phyloP scores from a whole-genome alignment of 2,113 vertebrate species.

The Psittacula cyanocephala region DNA sequence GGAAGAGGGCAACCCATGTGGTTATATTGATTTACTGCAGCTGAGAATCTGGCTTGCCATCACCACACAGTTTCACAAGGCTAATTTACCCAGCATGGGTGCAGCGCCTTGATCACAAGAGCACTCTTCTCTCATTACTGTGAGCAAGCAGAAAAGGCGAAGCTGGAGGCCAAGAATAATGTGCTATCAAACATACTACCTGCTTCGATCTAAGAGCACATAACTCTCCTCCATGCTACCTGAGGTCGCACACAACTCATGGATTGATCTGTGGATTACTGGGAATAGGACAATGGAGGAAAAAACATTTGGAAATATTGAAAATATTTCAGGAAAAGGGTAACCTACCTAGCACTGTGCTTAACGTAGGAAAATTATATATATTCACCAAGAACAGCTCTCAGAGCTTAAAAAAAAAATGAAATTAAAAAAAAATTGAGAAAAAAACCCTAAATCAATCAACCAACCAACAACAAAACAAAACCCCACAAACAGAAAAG shows the following conservation, averaged over 20 bases:
- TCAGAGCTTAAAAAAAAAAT: background rate
- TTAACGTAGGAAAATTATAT: background rate
- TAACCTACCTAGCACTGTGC: background rate
- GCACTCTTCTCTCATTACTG: background rate
- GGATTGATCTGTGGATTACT: background rate
- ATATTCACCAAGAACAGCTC: background rate
- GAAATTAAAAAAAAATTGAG: background rate
- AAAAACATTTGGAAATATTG: background rate
- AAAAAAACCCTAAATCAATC: background rate
- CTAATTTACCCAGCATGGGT: background rate
- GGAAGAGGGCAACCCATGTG: background rate
- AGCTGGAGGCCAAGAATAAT: background rate
- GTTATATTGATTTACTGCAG: background rate
- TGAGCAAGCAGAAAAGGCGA: background rate
- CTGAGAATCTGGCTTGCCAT: background rate
- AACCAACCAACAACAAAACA: background rate
- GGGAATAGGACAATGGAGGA: no score
- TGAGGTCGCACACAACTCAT: background rate
- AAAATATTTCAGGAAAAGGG: background rate
- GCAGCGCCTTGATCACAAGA: background rate
- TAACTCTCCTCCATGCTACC: background rate
- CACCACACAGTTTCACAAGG: background rate
- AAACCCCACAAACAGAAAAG: background rate
- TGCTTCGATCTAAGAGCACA: background rate
- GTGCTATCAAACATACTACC: background rate